A percentile compares a stretch with the other conserved stretches of the same genome.
Evolutionary conservation across 2,888 invertebrate genomes (phyloP).

Genomic region (Acanthosepion esculentum): DNA sequence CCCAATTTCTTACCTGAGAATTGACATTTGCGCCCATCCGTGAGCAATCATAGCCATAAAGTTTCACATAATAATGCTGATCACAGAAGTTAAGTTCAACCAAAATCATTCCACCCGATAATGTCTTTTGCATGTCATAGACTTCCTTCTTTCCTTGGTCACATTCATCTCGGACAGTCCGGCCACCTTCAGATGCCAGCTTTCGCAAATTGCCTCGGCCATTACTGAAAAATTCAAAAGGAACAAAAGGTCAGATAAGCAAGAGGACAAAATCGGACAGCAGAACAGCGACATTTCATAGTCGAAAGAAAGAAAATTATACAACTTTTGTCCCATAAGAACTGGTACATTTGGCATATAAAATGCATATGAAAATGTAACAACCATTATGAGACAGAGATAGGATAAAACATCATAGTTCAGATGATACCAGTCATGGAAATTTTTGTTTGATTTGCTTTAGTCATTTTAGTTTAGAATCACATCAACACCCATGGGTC

Average conservation of each 20-base stretch:
- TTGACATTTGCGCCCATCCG: constrained; percentile 73
- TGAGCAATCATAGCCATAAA: constrained; percentile 82
- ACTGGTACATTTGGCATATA: too few species aligned
- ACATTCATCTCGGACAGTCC: background rate
- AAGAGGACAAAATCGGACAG: too few species aligned
- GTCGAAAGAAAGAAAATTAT: too few species aligned
- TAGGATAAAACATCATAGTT: too few species aligned
- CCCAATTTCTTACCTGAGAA: constrained; percentile 60
- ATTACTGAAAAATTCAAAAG: background rate
- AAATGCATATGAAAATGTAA: too few species aligned
- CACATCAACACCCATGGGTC: too few species aligned
- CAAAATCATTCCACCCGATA: constrained; percentile 82
- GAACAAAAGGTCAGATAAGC: background rate
- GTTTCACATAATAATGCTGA: constrained; percentile 83
- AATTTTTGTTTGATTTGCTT: too few species aligned
- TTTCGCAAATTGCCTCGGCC: background rate
- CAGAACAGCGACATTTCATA: too few species aligned
- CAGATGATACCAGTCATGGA: too few species aligned
- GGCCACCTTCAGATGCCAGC: constrained; percentile 10
- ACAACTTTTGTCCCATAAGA: too few species aligned
- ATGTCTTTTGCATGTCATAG: constrained; percentile 80
- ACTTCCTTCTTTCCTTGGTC: constrained; percentile 46
- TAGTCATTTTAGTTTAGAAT: too few species aligned
- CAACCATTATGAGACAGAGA: too few species aligned
- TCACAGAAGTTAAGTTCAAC: constrained; percentile 82